Evolutionary conservation across 2,113 vertebrate genomes (phyloP), one percentile per base, ranked within the genome.

Genomic region (Microtus richardsoni): DNA sequence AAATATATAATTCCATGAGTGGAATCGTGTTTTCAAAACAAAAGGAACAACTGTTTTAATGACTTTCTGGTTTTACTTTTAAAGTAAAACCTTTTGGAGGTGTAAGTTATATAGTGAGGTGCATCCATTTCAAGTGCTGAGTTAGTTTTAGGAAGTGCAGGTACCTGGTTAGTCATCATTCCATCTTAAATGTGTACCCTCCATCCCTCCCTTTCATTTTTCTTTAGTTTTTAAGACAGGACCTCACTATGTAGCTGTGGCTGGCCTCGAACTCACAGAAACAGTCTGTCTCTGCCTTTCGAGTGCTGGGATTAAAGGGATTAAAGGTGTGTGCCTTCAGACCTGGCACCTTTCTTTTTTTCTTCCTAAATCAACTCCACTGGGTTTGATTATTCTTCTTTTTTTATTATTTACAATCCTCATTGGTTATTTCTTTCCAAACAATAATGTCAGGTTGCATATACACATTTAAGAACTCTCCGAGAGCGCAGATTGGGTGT

Each of bases 31-130:
- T 80, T 60, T 75, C n/a, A 77, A 70, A 94, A 68, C 41, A 54
- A 92, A 80, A 93, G 47, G 39, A 86, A 26, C 14, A 26, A 58
- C 54, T 83, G 1, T 64, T 89, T 87, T 68, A 83, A 71, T 73
- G 62, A 79, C 54, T 91, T 92, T 78, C 22, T 68, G 5, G 58
- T 92, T 93, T 93, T 95, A 30, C 30, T 92, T 94, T 92, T 88
- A n/a, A 88, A 70, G 16, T 90, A 54, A 54, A 88, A 11, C 16
- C 39, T 92, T 75, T 54, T 54, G 8, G n/a, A 79, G 14, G 41
- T 84, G 9, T 88, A 79, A 66, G 58, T 79, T 78, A 89, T 1
- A 5, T 4, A 28, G 13, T n/a, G 47, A 89, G 60, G 39, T 88
- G 13, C 39, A 60, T 44, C 58, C 17, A 68, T n/a, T 78, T 47